Evolutionary conservation across 1,140 invertebrate species (phyloP).

Genomic region (Calephelis virginiensis): DNA sequence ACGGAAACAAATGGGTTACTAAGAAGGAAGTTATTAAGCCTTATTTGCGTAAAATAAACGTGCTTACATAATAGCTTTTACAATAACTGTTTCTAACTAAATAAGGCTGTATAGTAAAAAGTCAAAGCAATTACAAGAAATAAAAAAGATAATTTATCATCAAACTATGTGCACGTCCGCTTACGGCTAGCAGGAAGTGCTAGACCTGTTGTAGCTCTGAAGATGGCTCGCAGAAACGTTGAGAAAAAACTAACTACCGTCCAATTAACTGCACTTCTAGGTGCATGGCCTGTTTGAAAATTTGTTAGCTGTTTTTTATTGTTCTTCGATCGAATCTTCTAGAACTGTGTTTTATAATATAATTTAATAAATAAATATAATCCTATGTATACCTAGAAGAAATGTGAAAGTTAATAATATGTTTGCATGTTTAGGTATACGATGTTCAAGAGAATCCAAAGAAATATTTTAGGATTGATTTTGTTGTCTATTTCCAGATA

Average conservation of each 20-base stretch:
- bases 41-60: too few species aligned
- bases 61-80: neutral
- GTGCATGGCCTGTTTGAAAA: slow-evolving; percentile 6
- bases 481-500: too few species aligned
- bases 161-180: slow-evolving; percentile 47
- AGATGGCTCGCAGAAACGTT: slow-evolving; percentile 37
- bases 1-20: too few species aligned
- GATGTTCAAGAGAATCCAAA: too few species aligned
- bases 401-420: too few species aligned
- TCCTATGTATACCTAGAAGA: too few species aligned
- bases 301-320: slow-evolving; percentile 3
- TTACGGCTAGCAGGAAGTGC: slow-evolving; percentile 65
- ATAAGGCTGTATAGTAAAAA: neutral
- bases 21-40: too few species aligned
- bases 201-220: slow-evolving; percentile 15
- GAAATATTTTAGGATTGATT: too few species aligned
- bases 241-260: slow-evolving; percentile 52
- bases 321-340: neutral
- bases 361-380: too few species aligned
- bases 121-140: neutral
- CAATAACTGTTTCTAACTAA: neutral
- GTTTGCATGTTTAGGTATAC: too few species aligned
- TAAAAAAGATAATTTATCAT: slow-evolving; percentile 25
- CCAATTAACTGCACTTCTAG: slow-evolving; percentile 51
- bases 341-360: too few species aligned